Conservation (phyloP, 1,140 invertebrate species). For the Hyles vespertilio region DNA sequence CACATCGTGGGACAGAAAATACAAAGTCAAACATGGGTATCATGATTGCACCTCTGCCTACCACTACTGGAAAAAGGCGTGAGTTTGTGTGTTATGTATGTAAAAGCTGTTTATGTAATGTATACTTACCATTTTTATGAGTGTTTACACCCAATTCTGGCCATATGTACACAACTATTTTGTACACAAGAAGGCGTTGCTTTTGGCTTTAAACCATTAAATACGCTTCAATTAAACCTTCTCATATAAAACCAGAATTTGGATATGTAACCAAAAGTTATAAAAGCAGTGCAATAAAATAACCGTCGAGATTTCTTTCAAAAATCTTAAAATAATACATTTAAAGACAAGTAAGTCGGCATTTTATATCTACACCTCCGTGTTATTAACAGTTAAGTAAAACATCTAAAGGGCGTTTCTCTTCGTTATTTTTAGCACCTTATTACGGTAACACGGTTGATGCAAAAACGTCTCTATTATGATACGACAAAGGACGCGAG, state of each 20-base stretch:
- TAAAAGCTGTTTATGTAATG: too few species aligned
- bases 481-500: constrained; percentile 13
- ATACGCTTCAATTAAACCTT: too few species aligned
- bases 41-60: too few species aligned
- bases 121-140: too few species aligned
- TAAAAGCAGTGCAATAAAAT: constrained; percentile 7
- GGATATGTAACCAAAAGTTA: constrained; percentile 3
- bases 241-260: constrained; percentile 1
- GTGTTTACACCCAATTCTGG: too few species aligned
- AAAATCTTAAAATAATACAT: constrained; percentile 38
- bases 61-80: too few species aligned
- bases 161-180: too few species aligned
- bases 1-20: too few species aligned
- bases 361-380: constrained; percentile 53
- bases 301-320: background rate
- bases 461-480: constrained; percentile 30
- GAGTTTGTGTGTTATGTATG: too few species aligned
- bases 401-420: constrained; percentile 55
- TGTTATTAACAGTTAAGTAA: constrained; percentile 57
- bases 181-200: too few species aligned
- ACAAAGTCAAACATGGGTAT: too few species aligned
- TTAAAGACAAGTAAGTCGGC: constrained; percentile 45
- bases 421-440: constrained; percentile 35
- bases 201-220: too few species aligned
- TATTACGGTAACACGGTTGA: constrained; percentile 4